Evolutionary conservation across 2,113 vertebrate species (phyloP).

Genomic region (Proteles cristata): DNA sequence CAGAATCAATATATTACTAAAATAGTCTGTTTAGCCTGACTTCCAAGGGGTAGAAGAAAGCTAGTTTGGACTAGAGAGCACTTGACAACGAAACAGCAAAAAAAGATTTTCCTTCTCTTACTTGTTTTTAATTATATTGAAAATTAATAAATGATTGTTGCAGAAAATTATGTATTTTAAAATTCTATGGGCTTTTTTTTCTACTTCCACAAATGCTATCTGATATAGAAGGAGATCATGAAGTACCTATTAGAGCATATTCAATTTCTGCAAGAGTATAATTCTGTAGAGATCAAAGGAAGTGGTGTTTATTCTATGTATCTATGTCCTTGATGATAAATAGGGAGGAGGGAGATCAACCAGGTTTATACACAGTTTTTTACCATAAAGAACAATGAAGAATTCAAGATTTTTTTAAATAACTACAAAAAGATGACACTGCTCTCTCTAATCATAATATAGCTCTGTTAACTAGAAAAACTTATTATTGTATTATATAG

Average conservation of each 20-base stretch:
- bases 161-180: background rate
- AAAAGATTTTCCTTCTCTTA: background rate
- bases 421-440: background rate
- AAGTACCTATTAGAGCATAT: background rate
- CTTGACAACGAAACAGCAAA: background rate
- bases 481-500: background rate
- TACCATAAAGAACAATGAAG: background rate
- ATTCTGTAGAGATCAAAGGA: background rate
- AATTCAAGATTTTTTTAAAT: background rate
- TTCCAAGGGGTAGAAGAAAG: background rate
- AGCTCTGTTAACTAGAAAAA: background rate
- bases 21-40: background rate
- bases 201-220: background rate
- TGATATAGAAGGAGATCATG: background rate
- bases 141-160: background rate
- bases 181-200: background rate
- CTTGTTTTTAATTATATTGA: background rate
- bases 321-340: background rate
- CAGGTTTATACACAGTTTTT: background rate
- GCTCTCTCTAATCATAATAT: background rate
- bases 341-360: background rate
- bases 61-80: background rate
- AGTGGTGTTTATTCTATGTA: background rate
- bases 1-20: background rate
- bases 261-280: background rate